These are phyloP conservation scores for Sternotherus odoratus DNA, from an alignment of 2,797 vertebrate species.

Conservation along the genomic window DNA sequence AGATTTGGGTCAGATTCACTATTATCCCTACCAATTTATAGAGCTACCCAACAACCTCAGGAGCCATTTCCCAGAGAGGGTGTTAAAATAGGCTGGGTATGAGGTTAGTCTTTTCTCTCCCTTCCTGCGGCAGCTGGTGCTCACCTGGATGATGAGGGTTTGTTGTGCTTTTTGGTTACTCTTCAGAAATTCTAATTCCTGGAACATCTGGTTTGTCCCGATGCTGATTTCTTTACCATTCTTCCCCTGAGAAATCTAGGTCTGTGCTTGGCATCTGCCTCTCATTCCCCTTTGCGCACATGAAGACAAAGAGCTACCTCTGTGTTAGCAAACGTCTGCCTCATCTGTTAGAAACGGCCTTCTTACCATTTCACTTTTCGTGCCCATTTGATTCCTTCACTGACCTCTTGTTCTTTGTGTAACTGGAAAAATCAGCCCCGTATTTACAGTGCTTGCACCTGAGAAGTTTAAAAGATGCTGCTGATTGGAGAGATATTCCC, in stretches of 20 bases:
- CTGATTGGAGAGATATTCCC: background rate
- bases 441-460: background rate
- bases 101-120: conserved; percentile 3
- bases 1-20: background rate
- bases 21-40: conserved; percentile 11
- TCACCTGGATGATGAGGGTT: conserved; percentile 22
- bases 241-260: conserved; percentile 43
- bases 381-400: background rate
- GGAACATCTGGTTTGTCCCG: conserved; percentile 29
- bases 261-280: conserved; percentile 19
- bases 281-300: conserved; percentile 13
- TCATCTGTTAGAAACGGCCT: background rate
- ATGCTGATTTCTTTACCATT: conserved; percentile 36
- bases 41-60: background rate
- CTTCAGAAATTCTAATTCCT: conserved; percentile 39
- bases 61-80: conserved; percentile 30
- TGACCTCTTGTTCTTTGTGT: background rate
- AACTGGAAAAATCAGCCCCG: background rate
- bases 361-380: background rate
- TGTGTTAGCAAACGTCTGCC: background rate
- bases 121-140: conserved; percentile 36
- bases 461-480: background rate
- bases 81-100: conserved; percentile 31
- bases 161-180: background rate
- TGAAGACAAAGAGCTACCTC: conserved; percentile 1